These are phyloP conservation scores for Sparus aurata DNA, from an alignment of 2,797 vertebrate genomes.

Conservation along the genomic window DNA sequence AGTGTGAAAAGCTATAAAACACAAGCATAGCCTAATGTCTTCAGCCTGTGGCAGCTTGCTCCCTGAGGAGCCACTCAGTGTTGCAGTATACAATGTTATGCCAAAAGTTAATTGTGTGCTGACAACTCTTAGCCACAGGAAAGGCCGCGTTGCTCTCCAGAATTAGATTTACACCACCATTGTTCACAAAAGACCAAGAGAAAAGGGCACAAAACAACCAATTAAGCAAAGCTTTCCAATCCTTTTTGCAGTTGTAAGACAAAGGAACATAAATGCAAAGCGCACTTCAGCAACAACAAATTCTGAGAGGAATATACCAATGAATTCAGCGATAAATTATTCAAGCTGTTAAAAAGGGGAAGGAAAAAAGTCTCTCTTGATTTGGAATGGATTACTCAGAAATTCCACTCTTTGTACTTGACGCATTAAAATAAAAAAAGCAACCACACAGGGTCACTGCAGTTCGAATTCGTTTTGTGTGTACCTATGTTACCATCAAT, in stretches of 20 bases:
- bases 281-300: constrained; percentile 48
- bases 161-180: constrained; percentile 75
- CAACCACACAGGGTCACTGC: constrained; percentile 33
- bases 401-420: constrained; percentile 28
- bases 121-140: constrained; percentile 75
- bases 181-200: constrained; percentile 70
- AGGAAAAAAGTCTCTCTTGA: constrained; percentile 33
- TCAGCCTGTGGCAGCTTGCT: constrained; percentile 62
- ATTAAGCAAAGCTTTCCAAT: constrained; percentile 77
- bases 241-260: constrained; percentile 59
- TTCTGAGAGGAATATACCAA: constrained; percentile 53
- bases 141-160: constrained; percentile 59
- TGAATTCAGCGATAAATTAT: constrained; percentile 62
- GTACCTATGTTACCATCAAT: constrained; percentile 35
- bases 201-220: constrained; percentile 78
- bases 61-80: constrained; percentile 68
- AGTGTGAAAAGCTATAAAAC: constrained; percentile 62
- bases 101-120: constrained; percentile 81
- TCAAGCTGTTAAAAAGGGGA: constrained; percentile 45
- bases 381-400: constrained; percentile 55
- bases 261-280: constrained; percentile 55
- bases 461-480: constrained; percentile 44
- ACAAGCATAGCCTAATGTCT: constrained; percentile 49
- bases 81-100: constrained; percentile 69
- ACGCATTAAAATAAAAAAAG: constrained; percentile 48